These are phyloP conservation scores for Lampris incognitus DNA, from an alignment of 2,113 vertebrate genomes.

Conservation along the genomic window DNA sequence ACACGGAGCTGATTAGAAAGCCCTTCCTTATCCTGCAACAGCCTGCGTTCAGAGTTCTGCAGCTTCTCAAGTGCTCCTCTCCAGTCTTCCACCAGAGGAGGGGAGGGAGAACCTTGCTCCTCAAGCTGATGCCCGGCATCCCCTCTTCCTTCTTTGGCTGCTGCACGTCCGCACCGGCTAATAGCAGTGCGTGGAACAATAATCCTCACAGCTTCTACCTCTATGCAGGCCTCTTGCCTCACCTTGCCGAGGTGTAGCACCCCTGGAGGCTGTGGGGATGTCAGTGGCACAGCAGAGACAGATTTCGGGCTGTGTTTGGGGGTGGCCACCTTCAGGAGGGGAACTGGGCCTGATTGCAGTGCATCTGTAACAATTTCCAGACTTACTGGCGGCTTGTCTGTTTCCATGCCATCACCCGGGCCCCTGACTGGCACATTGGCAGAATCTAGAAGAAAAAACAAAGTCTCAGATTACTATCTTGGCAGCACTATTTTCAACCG, in stretches of 20 bases:
- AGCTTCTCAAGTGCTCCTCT: conserved; percentile 88
- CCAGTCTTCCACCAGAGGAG: conserved; percentile 84
- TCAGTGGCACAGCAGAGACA: conserved; percentile 43
- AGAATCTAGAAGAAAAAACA: conserved; percentile 45
- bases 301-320: conserved; percentile 79
- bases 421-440: conserved; percentile 85
- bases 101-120: conserved; percentile 73
- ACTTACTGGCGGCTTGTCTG: conserved; percentile 77
- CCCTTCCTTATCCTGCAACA: conserved; percentile 97
- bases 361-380: conserved; percentile 77
- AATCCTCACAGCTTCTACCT: conserved; percentile 92
- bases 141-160: conserved; percentile 76
- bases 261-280: conserved; percentile 80
- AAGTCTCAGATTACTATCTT: background rate
- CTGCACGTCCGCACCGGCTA: conserved; percentile 71
- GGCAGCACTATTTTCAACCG: background rate
- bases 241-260: conserved; percentile 93
- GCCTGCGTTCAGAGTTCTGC: conserved; percentile 90
- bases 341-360: conserved; percentile 20
- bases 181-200: conserved; percentile 93
- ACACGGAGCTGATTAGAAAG: conserved; percentile 93
- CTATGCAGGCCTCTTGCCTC: conserved; percentile 85
- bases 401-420: conserved; percentile 98
- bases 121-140: conserved; percentile 79
- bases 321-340: conserved; percentile 62